phyloP scores from a whole-genome alignment of 30 jellyfish, hydroid and myxozoan species.

The Chrysaora quinquecirrha region DNA sequence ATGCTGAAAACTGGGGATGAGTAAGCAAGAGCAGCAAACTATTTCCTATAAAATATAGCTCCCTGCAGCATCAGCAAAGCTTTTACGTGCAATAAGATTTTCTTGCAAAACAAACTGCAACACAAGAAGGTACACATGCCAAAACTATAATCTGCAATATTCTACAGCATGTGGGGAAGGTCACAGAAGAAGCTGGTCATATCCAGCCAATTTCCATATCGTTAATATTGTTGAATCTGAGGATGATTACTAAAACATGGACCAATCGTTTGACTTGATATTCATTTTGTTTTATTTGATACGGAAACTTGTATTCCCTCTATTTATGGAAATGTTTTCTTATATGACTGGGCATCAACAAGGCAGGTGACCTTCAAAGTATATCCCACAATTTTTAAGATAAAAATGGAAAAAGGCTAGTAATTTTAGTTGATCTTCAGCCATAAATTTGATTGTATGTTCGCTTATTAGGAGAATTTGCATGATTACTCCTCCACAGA shows the following conservation, averaged over 20 bases:
- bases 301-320: not conserved
- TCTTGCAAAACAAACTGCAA: too few relatives aligned
- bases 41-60: not conserved
- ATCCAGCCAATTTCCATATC: too few relatives aligned
- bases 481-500: not conserved
- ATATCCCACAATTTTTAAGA: not conserved
- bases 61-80: too few relatives aligned
- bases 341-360: constrained; percentile 1
- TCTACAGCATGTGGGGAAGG: too few relatives aligned
- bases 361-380: constrained; percentile 28
- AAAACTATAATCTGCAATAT: too few relatives aligned
- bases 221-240: too few relatives aligned
- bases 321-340: constrained; percentile 3
- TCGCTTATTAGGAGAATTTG: not conserved
- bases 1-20: constrained; percentile 65
- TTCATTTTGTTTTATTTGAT: not conserved
- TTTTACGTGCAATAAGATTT: too few relatives aligned
- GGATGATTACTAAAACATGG: too few relatives aligned
- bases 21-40: constrained; percentile 10
- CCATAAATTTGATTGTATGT: constrained; percentile 6
- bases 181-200: too few relatives aligned
- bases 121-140: too few relatives aligned
- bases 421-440: not conserved
- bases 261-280: too few relatives aligned
- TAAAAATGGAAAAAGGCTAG: not conserved